Evolutionary conservation across 2,888 invertebrate species (phyloP).

Genomic region (Rapana venosa): DNA sequence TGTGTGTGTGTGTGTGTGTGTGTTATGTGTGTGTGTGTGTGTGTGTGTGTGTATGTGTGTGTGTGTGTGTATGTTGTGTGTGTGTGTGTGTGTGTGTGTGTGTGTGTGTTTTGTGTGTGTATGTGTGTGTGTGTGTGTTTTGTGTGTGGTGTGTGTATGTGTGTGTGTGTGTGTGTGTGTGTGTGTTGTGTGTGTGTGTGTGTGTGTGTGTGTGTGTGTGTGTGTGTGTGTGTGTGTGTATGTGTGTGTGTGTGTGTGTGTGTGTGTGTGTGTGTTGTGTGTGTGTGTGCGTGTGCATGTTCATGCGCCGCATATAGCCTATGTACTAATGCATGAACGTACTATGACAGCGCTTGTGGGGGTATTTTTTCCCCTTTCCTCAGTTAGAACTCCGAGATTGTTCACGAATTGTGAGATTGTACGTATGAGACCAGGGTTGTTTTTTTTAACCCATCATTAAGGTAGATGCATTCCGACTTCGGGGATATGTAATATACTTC

Average conservation of each 20-base stretch:
- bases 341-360: neutral
- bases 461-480: neutral
- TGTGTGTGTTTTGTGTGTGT: conserved; percentile 27
- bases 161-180: conserved; percentile 26
- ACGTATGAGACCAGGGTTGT: too few relatives aligned
- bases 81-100: neutral
- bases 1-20: conserved; percentile 27
- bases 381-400: neutral
- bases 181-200: neutral
- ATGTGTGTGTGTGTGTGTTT: conserved; percentile 18
- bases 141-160: conserved; percentile 21
- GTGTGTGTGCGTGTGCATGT: neutral
- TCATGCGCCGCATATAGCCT: neutral
- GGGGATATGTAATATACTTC: neutral
- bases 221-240: neutral
- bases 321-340: neutral
- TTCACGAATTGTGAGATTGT: neutral
- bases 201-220: neutral
- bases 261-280: conserved; percentile 15
- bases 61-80: conserved; percentile 6
- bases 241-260: neutral
- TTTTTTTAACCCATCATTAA: too few relatives aligned
- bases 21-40: neutral
- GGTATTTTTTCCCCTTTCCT: neutral
- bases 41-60: neutral